Evolutionary conservation across 1,140 invertebrate species (phyloP), one percentile per base, ranked within the genome.

Genomic region (Drosophila orena): DNA sequence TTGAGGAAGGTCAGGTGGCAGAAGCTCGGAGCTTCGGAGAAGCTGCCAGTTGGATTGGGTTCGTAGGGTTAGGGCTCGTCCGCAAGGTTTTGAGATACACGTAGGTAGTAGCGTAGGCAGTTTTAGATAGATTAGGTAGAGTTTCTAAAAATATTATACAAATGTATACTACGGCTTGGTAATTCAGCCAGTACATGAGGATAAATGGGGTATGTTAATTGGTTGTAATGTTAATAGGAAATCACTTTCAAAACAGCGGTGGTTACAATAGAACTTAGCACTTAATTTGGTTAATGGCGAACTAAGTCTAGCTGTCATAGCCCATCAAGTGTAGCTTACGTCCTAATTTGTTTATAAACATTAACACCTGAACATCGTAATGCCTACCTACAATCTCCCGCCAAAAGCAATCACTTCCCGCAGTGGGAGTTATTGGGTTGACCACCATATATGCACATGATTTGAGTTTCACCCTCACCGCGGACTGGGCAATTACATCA

Each of bases 401-500:
- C 17, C 40, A 43, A 62, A 62, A 62, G 27, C 49, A 43, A 69
- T 47, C 35, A 68, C 47, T 68, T 24, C 8, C 42, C 12, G 14
- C 12, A 53, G 15, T 43, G 35, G 35, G 12, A 44, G 20, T n/a
- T 43, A 14, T 64, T 20, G 35, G 43, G 24, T 20, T 17, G 8
- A 3, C 38, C 6, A 42, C 47, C 24, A 20, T 22, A 54, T 27
- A 24, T 47, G 12, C 60, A 65, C 61, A 53, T 37, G 59, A 65
- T 68, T 52, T 49, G 35, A 7, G 17, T 56, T 20, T 49, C 15
- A 27, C 40, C 15, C 15, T 38, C 42, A 35, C 14, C 14, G 2
- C n/a, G 17, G 17, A 42, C 47, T 68, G 49, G 60, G 72, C 72
- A 76, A 76, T 76, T 75, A 59, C 71, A 20, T 53, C 49, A 56